Base-by-base conservation (phyloP, 2,113 vertebrate species). In the Anhinga rufa region DNA sequence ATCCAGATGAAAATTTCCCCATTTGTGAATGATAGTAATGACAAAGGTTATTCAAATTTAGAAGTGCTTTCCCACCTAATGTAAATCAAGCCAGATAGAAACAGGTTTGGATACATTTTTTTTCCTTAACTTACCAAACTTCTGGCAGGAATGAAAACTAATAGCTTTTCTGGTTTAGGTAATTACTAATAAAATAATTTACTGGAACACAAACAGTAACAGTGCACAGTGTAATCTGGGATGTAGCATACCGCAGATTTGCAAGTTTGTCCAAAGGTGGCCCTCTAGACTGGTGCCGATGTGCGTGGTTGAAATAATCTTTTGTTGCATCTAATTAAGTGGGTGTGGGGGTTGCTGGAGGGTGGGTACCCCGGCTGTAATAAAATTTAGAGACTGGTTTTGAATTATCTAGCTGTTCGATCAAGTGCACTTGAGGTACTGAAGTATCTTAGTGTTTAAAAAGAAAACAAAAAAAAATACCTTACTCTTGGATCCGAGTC, bases 261-360 rank as follows among this genome's bases (percentile, higher is more conserved):
- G 24, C 42, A 69, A 1, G 51, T 61, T 58, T 34, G 51, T 54
- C 38, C 80, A 32, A 72, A 58, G 38, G 29, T 40, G 22, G 13
- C 40, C 12, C 20, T 65, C 28, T 40, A 34, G 38, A 25, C 40
- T 7, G 11, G 26, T 72, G 54, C 68, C 92, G 40, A 36, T 51
- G 4, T 17, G 9, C 8, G 8, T 52, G 51, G 19, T 14, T 62
- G 61, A 82, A 86, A 52, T 14, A 17, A 48, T 54, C 66, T 46
- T 32, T 24, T 44, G 28, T 40, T 65, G 4, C 31, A 42, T 12
- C 40, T 82, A 28, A 25, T 55, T 20, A 51, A 60, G 14, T 42
- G 18, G 8, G 12, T 7, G 6, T 0, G 0, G 9, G 7, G 14
- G 48, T 12, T 31, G 29, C 28, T 78, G 65, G 36, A 65, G 29